Evolutionary conservation across 2,113 vertebrate genomes (phyloP), one percentile per base, ranked within the genome.

Genomic region (Condylura cristata): DNA sequence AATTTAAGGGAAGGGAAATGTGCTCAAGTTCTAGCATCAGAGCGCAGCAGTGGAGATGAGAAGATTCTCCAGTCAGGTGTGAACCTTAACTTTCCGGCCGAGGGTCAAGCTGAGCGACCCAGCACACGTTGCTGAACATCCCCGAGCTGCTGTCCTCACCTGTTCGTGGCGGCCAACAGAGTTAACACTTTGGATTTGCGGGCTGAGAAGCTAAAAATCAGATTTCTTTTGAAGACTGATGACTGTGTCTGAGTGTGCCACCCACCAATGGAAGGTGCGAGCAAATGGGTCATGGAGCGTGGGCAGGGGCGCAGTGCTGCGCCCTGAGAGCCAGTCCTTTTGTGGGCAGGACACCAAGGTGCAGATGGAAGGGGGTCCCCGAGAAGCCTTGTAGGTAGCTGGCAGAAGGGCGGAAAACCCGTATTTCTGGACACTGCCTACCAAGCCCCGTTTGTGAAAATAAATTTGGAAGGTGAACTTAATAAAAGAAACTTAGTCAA

Each of bases 381-480:
- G 56, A 92, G 37, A 65, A 90, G 34, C 79, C 32, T 63, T 20
- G 28, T 39, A 60, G 71, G 41, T 44, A 48, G n/a, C 14, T 95
- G 82, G 65, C 53, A 65, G 56, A 87, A 88, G 24, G 66, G 20
- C 39, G 13, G 53, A 34, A 16, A 66, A 60, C 3, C 66, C 37
- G 0, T n/a, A 71, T 79, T 93, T 82, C 75, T 93, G 75, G 60
- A 78, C 61, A 60, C 13, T 80, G 37, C 80, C 95, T 83, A 94
- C 78, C 16, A 76, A 85, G 87, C 37, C 75, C 37, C 20, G 56
- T 70, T 34, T 37, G 53, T 56, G 65, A 84, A 70, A 74, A 68
- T 58, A 66, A 81, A 46, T 37, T 61, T 90, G 65, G 61, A 66
- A 87, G 78, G 53, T 65, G 3, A 76, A 56, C 48, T 71, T 44